phyloP scores from a whole-genome alignment of 2,888 invertebrate genomes.

The Pristionchus maxplancki region DNA sequence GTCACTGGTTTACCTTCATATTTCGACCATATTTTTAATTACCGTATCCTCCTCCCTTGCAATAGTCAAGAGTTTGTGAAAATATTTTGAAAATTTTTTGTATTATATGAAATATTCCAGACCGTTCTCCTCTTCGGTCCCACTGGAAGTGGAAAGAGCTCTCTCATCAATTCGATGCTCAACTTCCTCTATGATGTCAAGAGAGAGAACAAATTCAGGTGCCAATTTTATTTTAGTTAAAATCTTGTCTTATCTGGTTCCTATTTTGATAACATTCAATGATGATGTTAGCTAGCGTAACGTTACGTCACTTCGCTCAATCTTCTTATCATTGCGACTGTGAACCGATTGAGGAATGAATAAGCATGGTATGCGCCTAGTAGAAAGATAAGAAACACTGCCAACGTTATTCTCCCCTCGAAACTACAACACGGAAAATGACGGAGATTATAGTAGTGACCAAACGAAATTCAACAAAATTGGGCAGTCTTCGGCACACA shows the following conservation, averaged over 20 bases:
- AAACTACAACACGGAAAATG: not conserved
- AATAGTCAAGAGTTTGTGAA: not conserved
- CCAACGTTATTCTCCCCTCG: not conserved
- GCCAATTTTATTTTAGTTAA: no score
- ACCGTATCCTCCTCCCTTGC: not conserved
- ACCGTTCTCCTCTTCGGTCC: conserved; percentile 72
- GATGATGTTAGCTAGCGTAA: not conserved
- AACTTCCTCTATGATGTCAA: conserved; percentile 73
- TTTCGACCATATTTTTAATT: not conserved
- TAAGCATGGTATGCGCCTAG: not conserved
- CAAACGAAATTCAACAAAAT: not conserved
- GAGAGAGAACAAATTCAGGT: conserved; percentile 70
- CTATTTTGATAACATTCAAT: not conserved
- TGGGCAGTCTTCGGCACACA: not conserved
- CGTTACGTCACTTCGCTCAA: not conserved
- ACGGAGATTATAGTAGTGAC: not conserved
- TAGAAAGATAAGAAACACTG: not conserved
- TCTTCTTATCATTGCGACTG: conserved; percentile 16
- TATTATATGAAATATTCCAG: conserved; percentile 43
- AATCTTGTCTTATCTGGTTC: not conserved
- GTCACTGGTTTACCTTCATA: no score
- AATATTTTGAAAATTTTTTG: not conserved
- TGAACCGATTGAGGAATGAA: not conserved
- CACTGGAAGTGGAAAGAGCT: conserved; percentile 68
- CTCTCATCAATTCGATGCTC: conserved; percentile 66